Base-by-base conservation (phyloP, 2,888 invertebrate species). In the Pyrrhosoma nymphula region DNA sequence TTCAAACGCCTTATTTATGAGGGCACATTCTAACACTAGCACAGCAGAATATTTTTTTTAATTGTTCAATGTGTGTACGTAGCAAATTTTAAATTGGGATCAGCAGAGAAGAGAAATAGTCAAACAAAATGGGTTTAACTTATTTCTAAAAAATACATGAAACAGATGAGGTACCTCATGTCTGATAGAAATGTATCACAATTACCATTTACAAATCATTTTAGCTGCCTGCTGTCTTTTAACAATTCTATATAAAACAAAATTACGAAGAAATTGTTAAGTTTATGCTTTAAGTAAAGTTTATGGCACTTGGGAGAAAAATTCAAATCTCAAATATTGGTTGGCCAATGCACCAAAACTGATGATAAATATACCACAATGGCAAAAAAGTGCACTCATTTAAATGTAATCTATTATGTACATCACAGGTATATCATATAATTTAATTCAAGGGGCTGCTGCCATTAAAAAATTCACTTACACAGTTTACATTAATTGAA, bases 371-470 rank as follows among this genome's bases (percentile, higher is more conserved):
- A 69, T 93, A 69, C 93, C 75, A 69, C 63, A 93, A 69, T 93
- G 93, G 93, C 93, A 93, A 93, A 93, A 93, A 93, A 69, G 93
- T 93, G 93, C 63, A 69, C 47, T 93, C 93, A 35, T 56, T 93
- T 63, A 75, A 93, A 69, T 93, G 63, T 93, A 93, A 93, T 93
- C 69, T 69, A 93, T 69, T 93, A 93, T 75, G 39, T 93, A 93
- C 93, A 93, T 93, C 93, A 93, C 93, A 93, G 93, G 93, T 93
- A 93, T 93, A 93, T 93, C 47, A 93, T 93, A 93, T 93, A 93
- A 93, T 93, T 93, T 93, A 93, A 63, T 93, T 75, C 63, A 93
- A 69, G 93, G 93, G 93, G 35, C 56, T 60, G 93, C 93, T 93
- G 93, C 93, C 93, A 93, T 89, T 89, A 89, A 89, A 89, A 93